Evolutionary conservation across 2,888 invertebrate species (phyloP), one percentile per base, ranked within the genome.

Genomic region (Alviniconcha strummeri): DNA sequence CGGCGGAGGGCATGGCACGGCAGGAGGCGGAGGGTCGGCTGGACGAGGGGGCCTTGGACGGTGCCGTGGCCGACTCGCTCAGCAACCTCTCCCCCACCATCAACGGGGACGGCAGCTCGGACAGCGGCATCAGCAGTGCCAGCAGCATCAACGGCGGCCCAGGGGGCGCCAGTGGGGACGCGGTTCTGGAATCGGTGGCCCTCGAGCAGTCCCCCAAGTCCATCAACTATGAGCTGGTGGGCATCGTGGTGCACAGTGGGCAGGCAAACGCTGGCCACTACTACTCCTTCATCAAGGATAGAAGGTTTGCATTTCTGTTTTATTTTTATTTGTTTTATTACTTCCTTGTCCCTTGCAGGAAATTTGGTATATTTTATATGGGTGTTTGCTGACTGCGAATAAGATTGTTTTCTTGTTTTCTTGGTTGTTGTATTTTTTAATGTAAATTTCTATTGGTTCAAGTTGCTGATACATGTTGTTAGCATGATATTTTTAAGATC

Each of bases 231-330:
- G 94, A 94, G 87, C 91, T 95, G 80, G 94, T 94, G 36, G 95
- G 95, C 7, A 93, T 95, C 77, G 93, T 95, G 52, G 95, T 95
- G 5, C 95, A 95, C 89, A 95, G 94, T 88, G 95, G 95, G 4
- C 94, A 94, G 89, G 95, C 95, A 36, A 94, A 94, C 89, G 95
- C 95, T 82, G 95, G 95, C 5, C 95, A 95, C 89, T 95, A 95
- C 90, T 95, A 95, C 87, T 94, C 95, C 36, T 95, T 94, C 89
- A 94, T 95, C 81, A 93, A 93, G 86, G 94, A 94, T 78, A 90
- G 93, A 82, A 90, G 92, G 93, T 92, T 84, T 75, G 75, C 36
- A 3, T 36, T 3, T 36, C 3, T 36, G 36, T 36, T 36, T 36
- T 36, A 1, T 36, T 36, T 36, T 36, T 36, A 36, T 36, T 36